Base-by-base conservation (phyloP, 2,888 invertebrate species). In the Mactromeris polynyma region DNA sequence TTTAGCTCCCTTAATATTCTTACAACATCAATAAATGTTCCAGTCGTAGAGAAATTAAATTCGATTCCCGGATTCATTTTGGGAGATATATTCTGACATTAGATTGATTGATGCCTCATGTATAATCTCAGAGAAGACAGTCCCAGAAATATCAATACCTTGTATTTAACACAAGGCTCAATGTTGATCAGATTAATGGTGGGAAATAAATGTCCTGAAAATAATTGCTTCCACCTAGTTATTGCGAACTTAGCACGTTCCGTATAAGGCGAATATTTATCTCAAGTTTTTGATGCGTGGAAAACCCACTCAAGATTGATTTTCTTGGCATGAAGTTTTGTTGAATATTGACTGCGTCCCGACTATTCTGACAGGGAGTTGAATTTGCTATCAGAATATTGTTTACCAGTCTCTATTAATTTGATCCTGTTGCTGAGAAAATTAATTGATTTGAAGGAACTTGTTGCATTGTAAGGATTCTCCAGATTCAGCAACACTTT, bases 211-310 rank as follows among this genome's bases (percentile, higher is more conserved):
- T 79, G 82, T 46, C 38, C 77, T 77, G 64, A 33, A 81, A 86
- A 77, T 86, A 86, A 86, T 86, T 86, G 86, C 73, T 82, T 81
- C 86, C 77, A 81, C 82, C 77, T 77, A 86, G 73, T 83, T 83
- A 83, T 83, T 77, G 77, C 83, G 14, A 83, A 69, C 69, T 77
- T 73, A 51, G 77, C 42, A 31, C 69, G 46, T 80, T 69, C 77
- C 38, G 40, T 83, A 73, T 83, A 73, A 31, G 69, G n/a, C 40
- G 42, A 73, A 83, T 46, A 54, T 78, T 84, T 78, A 84, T 84
- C 78, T 33, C 46, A n/a, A 78, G 31, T 73, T 73, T 73, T 14
- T 33, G 33, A 73, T 26, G 73, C 73, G 33, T 73, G 36, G 36
- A 73, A 69, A 73, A 73, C 73, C 11, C 17, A 73, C 73, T 73